Conservation (phyloP, 2,797 vertebrate species). For the Rhynchotus rufescens region DNA sequence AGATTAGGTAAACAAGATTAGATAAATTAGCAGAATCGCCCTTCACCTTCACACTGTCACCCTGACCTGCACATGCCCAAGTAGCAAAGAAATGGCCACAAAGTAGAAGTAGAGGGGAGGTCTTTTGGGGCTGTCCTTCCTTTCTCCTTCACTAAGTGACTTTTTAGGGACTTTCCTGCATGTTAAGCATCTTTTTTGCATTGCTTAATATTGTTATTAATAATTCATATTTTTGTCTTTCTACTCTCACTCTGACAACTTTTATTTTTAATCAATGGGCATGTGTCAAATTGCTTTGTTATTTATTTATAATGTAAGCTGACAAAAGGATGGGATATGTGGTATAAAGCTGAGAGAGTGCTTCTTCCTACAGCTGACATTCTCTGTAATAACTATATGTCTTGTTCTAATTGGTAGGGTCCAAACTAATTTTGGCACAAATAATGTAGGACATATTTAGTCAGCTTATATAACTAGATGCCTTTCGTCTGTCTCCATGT, state of each 20-base stretch:
- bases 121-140: constrained; percentile 44
- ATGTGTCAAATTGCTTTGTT: constrained; percentile 85
- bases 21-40: background rate
- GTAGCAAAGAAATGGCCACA: background rate
- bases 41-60: background rate
- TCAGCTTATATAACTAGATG: background rate
- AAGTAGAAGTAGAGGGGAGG: background rate
- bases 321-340: constrained; percentile 79
- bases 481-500: background rate
- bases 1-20: background rate
- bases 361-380: constrained; percentile 69
- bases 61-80: background rate
- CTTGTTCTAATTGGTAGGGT: constrained; percentile 37
- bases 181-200: constrained; percentile 79
- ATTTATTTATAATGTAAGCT: constrained; percentile 84
- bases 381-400: constrained; percentile 46
- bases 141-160: constrained; percentile 76
- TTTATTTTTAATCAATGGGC: constrained; percentile 85
- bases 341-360: constrained; percentile 66
- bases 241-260: constrained; percentile 82
- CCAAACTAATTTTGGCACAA: constrained; percentile 42
- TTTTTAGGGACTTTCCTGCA: constrained; percentile 78
- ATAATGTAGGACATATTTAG: constrained; percentile 35
- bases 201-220: constrained; percentile 83
- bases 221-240: constrained; percentile 85